These are phyloP conservation scores for Boloria selene DNA, from an alignment of 2,888 invertebrate genomes.

Conservation along the genomic window DNA sequence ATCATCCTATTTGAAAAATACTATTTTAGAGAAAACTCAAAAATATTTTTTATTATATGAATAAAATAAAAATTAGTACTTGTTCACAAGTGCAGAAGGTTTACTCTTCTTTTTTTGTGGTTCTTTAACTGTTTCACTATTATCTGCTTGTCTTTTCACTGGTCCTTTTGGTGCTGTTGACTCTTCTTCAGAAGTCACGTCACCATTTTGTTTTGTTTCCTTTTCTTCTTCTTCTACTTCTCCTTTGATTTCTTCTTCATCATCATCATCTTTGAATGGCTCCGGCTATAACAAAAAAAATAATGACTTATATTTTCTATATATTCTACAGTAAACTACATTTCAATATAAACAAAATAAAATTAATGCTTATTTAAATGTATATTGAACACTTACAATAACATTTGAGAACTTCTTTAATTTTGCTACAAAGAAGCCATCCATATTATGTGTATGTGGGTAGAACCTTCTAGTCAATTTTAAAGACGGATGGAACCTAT, in stretches of 20 bases:
- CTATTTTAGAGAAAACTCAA: too few relatives aligned
- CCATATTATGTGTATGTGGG: slow-evolving; percentile 99
- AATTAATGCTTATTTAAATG: neutral
- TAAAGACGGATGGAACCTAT: slow-evolving; percentile 94
- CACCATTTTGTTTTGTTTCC: slow-evolving; percentile 55
- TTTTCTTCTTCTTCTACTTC: slow-evolving; percentile 37
- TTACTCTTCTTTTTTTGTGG: slow-evolving; percentile 63
- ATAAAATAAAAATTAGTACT: slow-evolving; percentile 23
- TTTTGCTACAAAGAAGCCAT: slow-evolving; percentile 99
- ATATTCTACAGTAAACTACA: too few relatives aligned
- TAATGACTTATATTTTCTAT: neutral
- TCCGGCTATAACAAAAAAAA: slow-evolving; percentile 60
- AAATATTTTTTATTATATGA: slow-evolving; percentile 32
- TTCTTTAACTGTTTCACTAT: slow-evolving; percentile 41
- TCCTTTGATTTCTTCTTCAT: slow-evolving; percentile 59
- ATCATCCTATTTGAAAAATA: too few relatives aligned
- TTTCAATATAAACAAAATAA: neutral
- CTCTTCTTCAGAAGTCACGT: slow-evolving; percentile 49
- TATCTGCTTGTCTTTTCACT: slow-evolving; percentile 56
- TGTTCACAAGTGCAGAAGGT: slow-evolving; percentile 42
- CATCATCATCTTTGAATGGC: slow-evolving; percentile 70
- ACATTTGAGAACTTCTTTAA: slow-evolving; percentile 97
- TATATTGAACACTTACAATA: slow-evolving; percentile 63
- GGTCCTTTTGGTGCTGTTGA: slow-evolving; percentile 45
- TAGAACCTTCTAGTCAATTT: slow-evolving; percentile 95